phyloP scores from a whole-genome alignment of 1,140 invertebrate species.

The Harlomillsia oculata region DNA sequence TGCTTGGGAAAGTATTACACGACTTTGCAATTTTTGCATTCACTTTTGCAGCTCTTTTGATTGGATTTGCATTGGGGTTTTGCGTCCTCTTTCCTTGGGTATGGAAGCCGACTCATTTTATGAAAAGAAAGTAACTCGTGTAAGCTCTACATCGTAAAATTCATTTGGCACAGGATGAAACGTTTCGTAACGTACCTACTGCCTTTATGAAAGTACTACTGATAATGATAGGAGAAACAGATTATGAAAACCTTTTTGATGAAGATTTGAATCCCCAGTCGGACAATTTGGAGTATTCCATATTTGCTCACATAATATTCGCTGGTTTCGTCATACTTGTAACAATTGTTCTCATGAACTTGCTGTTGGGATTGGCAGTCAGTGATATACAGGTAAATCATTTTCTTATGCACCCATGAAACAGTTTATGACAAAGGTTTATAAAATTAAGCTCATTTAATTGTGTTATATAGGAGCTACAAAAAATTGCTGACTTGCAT shows the following conservation, averaged over 20 bases:
- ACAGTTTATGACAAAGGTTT: not conserved
- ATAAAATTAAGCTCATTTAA: not conserved
- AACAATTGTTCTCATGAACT: constrained; percentile 70
- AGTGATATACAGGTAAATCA: constrained; percentile 45
- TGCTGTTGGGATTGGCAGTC: constrained; percentile 67
- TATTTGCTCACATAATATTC: constrained; percentile 59
- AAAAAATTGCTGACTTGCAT: not conserved
- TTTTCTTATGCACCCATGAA: not conserved
- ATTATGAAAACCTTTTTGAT: constrained; percentile 54
- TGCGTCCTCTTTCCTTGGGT: constrained; percentile 23
- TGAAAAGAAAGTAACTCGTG: no score
- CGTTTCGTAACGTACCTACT: constrained; percentile 46
- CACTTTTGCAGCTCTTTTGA: constrained; percentile 10
- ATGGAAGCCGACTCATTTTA: no score
- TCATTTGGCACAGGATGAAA: constrained; percentile 1
- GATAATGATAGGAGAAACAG: constrained; percentile 81
- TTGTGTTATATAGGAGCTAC: not conserved
- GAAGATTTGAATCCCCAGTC: constrained; percentile 52
- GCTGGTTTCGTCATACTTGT: constrained; percentile 66
- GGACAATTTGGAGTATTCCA: constrained; percentile 10
- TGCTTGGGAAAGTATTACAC: constrained; percentile 18
- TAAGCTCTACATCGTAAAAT: no score
- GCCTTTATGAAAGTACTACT: constrained; percentile 55
- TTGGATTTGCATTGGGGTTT: constrained; percentile 24
- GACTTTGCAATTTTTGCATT: constrained; percentile 17